Conservation (phyloP, 2,113 vertebrate species). For the Nansenia antarctica region DNA sequence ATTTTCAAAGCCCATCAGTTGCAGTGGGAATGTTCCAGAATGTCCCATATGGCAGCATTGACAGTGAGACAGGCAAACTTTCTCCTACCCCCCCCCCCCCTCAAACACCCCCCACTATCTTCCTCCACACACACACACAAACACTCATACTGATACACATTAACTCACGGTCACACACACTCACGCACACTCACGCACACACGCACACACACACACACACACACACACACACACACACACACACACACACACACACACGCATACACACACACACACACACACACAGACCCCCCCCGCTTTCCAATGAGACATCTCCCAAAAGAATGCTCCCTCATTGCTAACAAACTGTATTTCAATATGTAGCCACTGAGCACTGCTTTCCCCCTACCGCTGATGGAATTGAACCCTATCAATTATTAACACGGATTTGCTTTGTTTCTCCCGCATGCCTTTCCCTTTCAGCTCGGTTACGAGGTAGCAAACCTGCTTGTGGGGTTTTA, state of each 20-base stretch:
- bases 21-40: slow-evolving; percentile 77
- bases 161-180: slow-evolving; percentile 6
- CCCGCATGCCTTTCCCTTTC: slow-evolving; percentile 44
- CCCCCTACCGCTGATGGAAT: slow-evolving; percentile 59
- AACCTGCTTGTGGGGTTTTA: slow-evolving; percentile 53
- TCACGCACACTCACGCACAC: slow-evolving; percentile 6
- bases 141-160: slow-evolving; percentile 23
- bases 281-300: slow-evolving; percentile 11
- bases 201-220: slow-evolving; percentile 11
- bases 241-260: background rate
- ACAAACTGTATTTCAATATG: slow-evolving; percentile 74
- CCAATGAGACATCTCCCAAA: slow-evolving; percentile 67
- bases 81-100: slow-evolving; percentile 37
- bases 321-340: slow-evolving; percentile 69
- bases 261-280: background rate
- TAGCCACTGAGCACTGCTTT: slow-evolving; percentile 58
- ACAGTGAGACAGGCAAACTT: slow-evolving; percentile 65
- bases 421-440: slow-evolving; percentile 66
- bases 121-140: background rate
- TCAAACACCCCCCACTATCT: slow-evolving; percentile 11
- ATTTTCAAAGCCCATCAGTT: slow-evolving; percentile 85
- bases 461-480: slow-evolving; percentile 44
- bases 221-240: slow-evolving; percentile 33
- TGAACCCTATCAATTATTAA: slow-evolving; percentile 72
- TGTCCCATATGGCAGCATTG: slow-evolving; percentile 78